Base-by-base conservation (phyloP, 2,797 vertebrate genomes). In the Hippocampus kuda region DNA sequence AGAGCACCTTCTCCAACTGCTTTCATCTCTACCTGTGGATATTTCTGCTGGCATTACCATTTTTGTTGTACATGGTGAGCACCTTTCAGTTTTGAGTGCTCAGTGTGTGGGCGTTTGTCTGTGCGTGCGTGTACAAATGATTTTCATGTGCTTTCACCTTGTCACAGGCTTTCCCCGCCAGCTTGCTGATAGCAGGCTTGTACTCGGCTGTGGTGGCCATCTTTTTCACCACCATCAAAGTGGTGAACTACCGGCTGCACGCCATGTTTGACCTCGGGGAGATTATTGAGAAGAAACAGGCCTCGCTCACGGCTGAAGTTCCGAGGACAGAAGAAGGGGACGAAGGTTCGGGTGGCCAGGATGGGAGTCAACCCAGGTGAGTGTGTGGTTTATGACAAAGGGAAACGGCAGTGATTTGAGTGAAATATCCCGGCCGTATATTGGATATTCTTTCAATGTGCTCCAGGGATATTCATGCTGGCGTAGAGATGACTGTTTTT, bases 21-120 rank as follows among this genome's bases (percentile, higher is more conserved):
- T 94, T 96, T 83, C 94, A 95, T 72, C 93, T 95, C 73, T 95
- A 95, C 79, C 91, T 94, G 68, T 96, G 94, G 94, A 94, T 96
- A 81, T 94, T 96, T 79, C 87, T 96, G 61, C 90, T 95, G 86
- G 89, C 89, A 74, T 93, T 95, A 74, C 94, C 94, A 7, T 95
- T 96, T 75, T 81, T 95, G 73, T 85, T 96, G 67, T 95, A 93
- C 85, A 95, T 95, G 93, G 94, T 96, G 78, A 93, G 94, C 72
- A 68, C 3, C 24, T 64, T 68, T 51, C 57, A 60, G 27, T 22
- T 10, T 16, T 51, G 15, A 51, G 20, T 22, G 51, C 11, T 15
- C 11, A 12, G 44, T 46, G 22, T 22, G 24, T 57, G 26, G 0
- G 12, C 9, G 15, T 60, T 1, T 60, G 44, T 46, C 11, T 46